Conservation (phyloP, 2,113 vertebrate species). For the Thamnophis sirtalis region DNA sequence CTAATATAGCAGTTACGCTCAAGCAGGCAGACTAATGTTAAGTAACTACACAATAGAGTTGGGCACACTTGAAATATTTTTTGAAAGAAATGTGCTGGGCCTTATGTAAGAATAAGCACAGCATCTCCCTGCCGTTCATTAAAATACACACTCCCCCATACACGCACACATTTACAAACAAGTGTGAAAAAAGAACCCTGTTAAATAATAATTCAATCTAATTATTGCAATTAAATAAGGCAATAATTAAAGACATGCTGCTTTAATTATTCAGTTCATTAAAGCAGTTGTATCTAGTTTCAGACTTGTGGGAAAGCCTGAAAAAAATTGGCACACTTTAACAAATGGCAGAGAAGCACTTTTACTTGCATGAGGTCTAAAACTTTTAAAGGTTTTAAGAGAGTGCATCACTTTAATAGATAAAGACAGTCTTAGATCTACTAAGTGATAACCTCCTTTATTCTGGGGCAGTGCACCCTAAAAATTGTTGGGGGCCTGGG, state of each 20-base stretch:
- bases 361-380: neutral
- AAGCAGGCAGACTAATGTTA: neutral
- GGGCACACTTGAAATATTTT: neutral
- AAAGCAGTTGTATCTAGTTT: neutral
- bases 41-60: neutral
- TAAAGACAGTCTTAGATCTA: neutral
- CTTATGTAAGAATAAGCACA: neutral
- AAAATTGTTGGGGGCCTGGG: no score
- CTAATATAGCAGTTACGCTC: neutral
- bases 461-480: neutral
- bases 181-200: neutral
- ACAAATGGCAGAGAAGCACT: neutral
- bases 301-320: neutral
- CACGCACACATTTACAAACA: neutral
- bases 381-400: neutral
- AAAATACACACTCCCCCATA: neutral
- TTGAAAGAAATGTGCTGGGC: neutral
- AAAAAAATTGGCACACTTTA: neutral
- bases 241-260: neutral
- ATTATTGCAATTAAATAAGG: neutral
- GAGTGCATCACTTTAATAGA: neutral
- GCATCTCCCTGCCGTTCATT: neutral
- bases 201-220: neutral
- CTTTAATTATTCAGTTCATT: neutral
- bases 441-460: neutral